Evolutionary conservation across 2,113 vertebrate genomes (phyloP).

Genomic region (Calidris pugnax): DNA sequence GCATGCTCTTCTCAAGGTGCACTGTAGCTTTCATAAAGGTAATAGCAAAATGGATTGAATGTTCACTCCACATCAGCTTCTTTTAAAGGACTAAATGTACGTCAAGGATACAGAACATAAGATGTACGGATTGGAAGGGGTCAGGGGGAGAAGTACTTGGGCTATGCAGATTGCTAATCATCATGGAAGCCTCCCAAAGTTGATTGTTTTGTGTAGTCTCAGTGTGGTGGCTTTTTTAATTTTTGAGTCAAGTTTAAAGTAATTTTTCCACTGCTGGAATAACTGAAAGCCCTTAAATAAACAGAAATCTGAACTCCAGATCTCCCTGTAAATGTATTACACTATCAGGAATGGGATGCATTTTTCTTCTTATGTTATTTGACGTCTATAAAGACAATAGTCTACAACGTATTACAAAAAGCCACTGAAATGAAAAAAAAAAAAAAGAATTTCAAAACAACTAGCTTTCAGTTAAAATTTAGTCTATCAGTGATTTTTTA

Average conservation of each 20-base stretch:
- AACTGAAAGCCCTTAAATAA: not conserved
- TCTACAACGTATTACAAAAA: not conserved
- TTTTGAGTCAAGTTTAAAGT: not conserved
- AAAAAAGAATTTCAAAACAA: not conserved
- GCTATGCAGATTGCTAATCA: not conserved
- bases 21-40: conserved; percentile 62
- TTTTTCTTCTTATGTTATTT: not conserved
- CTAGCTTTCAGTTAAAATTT: not conserved
- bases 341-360: not conserved
- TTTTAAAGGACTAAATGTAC: not conserved
- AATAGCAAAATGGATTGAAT: conserved; percentile 69
- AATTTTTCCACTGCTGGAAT: not conserved
- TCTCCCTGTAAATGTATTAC: not conserved
- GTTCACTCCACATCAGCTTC: conserved; percentile 38
- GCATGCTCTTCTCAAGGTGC: conserved; percentile 59
- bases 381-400: not conserved
- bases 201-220: not conserved
- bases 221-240: not conserved
- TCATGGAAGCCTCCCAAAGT: not conserved
- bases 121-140: not conserved
- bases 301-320: not conserved
- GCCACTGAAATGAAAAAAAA: not conserved
- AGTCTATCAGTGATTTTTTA: not conserved
- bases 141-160: too few species aligned
- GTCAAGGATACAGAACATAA: not conserved